Evolutionary conservation across 2,888 invertebrate genomes (phyloP), one percentile per base, ranked within the genome.

Genomic region (Gortyna flavago): DNA sequence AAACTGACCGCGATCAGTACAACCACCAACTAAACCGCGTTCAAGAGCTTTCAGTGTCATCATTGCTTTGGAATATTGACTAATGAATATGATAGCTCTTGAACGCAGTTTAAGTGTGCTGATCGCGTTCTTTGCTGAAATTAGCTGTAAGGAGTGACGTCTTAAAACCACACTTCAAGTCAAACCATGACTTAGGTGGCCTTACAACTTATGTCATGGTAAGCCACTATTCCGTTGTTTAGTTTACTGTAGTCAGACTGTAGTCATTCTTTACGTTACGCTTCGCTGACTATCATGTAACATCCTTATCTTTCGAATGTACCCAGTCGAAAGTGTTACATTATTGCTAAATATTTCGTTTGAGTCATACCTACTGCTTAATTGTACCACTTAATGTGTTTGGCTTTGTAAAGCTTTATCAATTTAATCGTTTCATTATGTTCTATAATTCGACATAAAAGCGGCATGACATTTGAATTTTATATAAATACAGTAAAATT

Each of bases 251-350:
- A 79, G 74, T 83, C 81, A 85, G 61, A 57, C 68, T 32, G 77
- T 77, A 79, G 74, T 83, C 81, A 85, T 91, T 90, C 90, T 92
- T 90, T 91, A 89, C 90, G 92, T 90, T 90, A 93, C 91, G 94
- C 91, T 93, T 93, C 90, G 95, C 88, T 94, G 93, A 86, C 83
- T 89, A 89, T 94, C 93, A 95, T 93, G 94, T 94, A 95, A 95
- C 90, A 88, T 88, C 80, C 88, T 90, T 91, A 86, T 90, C 91
- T 93, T 90, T 91, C 84, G 82, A 83, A 89, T 88, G 90, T 87
- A 88, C 90, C 89, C 84, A 84, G 89, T 92, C 88, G 93, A 94
- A 94, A 94, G 94, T 94, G 92, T 91, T 91, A 90, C 88, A 89
- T 88, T 90, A 89, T 93, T 92, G 91, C 92, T 88, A 92, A 93